Conservation (phyloP, 2,888 invertebrate species). For the Noctua janthina region DNA sequence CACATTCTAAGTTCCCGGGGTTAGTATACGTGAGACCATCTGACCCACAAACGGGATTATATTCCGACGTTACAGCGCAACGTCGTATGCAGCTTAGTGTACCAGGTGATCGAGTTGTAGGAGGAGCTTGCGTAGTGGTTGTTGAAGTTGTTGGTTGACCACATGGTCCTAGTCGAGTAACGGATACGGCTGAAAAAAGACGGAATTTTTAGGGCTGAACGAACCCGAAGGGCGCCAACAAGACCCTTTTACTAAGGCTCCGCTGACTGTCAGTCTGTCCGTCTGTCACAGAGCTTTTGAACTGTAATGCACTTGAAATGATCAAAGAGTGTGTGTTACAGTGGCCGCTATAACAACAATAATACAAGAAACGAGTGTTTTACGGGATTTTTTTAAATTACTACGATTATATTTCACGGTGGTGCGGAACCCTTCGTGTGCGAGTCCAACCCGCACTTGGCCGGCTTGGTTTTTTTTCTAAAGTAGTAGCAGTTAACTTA, state of each 20-base stretch:
- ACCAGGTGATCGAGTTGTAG: conserved; percentile 17
- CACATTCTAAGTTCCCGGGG: conserved; percentile 78
- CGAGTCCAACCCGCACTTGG: neutral
- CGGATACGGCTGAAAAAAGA: conserved; percentile 35
- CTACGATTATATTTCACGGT: neutral
- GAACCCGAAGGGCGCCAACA: neutral
- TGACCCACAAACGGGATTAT: conserved; percentile 86
- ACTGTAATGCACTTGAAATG: neutral
- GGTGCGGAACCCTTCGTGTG: neutral
- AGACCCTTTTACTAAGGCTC: neutral
- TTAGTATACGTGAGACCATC: conserved; percentile 82
- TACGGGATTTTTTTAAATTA: neutral
- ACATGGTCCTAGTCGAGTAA: conserved; percentile 35
- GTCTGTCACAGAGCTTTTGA: neutral
- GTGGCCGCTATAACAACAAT: neutral
- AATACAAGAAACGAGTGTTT: neutral
- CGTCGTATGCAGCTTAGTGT: conserved; percentile 65
- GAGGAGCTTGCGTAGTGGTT: conserved; percentile 18
- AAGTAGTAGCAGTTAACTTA: neutral
- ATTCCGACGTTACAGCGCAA: conserved; percentile 81
- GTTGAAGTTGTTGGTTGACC: conserved; percentile 13
- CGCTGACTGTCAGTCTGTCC: neutral
- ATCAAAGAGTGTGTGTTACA: neutral
- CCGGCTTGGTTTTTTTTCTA: neutral
- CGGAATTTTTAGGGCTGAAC: neutral